phyloP scores from a whole-genome alignment of 2,797 vertebrate genomes.

The Takifugu ocellatus region DNA sequence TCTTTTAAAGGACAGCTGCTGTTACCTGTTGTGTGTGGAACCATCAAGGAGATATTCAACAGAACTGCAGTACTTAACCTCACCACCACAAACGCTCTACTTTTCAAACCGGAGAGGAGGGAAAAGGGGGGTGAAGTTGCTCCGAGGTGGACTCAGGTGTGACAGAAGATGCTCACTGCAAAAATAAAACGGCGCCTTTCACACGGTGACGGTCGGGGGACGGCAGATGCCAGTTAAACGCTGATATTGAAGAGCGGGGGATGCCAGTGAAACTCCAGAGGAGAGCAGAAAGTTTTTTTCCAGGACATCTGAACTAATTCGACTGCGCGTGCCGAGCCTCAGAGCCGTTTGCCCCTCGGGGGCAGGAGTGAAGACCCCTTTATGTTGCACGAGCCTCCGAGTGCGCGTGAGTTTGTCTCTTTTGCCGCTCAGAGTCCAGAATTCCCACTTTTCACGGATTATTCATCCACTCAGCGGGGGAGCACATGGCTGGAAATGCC shows the following conservation, averaged over 20 bases:
- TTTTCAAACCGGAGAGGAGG: constrained; percentile 9
- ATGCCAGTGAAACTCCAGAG: neutral
- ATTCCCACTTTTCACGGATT: constrained; percentile 50
- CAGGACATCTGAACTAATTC: constrained; percentile 41
- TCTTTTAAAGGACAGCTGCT: constrained; percentile 32
- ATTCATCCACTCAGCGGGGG: constrained; percentile 45
- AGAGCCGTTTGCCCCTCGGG: constrained; percentile 36
- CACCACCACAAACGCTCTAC: constrained; percentile 7
- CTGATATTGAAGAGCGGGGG: constrained; percentile 6
- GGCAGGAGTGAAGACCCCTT: constrained; percentile 44
- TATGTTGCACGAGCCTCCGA: constrained; percentile 28
- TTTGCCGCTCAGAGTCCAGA: constrained; percentile 22
- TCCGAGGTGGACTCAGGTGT: constrained; percentile 32
- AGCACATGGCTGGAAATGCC: constrained; percentile 50
- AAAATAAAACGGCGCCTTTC: constrained; percentile 53
- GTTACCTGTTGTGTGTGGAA: constrained; percentile 47
- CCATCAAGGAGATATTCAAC: constrained; percentile 24
- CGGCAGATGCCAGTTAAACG: constrained; percentile 59
- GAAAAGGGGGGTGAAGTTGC: constrained; percentile 15
- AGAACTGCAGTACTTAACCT: constrained; percentile 26
- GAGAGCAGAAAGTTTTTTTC: constrained; percentile 28
- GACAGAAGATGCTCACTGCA: constrained; percentile 55
- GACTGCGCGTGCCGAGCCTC: constrained; percentile 16
- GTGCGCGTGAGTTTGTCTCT: constrained; percentile 8
- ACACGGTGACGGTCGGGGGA: constrained; percentile 36